phyloP scores from a whole-genome alignment of 2,113 vertebrate genomes.

The Theristicus caerulescens region DNA sequence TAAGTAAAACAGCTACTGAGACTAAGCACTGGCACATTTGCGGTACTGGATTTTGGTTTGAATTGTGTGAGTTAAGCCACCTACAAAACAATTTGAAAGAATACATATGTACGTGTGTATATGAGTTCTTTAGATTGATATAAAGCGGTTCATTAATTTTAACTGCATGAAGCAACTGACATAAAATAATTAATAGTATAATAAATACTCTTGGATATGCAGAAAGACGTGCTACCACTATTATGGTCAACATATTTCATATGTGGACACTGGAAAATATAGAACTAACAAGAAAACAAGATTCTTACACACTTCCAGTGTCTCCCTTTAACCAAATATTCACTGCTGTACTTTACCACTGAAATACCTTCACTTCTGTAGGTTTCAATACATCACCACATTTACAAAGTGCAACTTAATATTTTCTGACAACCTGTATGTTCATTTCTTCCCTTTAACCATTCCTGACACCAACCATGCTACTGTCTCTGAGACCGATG shows the following conservation, averaged over 20 bases:
- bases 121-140: not conserved
- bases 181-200: not conserved
- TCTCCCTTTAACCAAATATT: not conserved
- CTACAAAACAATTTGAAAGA: not conserved
- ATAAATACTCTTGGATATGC: not conserved
- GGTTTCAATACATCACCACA: not conserved
- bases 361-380: not conserved
- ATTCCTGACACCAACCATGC: not conserved
- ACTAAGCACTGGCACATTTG: not conserved
- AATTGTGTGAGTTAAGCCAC: not conserved
- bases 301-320: not conserved
- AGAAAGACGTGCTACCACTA: not conserved
- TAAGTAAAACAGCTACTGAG: not conserved
- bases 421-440: not conserved
- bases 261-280: not conserved
- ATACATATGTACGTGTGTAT: accelerated
- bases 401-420: not conserved
- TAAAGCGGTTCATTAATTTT: not conserved
- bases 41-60: not conserved
- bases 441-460: not conserved
- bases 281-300: not conserved
- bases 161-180: not conserved
- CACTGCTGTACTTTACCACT: not conserved
- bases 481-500: accelerated
- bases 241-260: not conserved